Evolutionary conservation across 2,797 vertebrate species (phyloP).

Genomic region (Schizopygopsis pylzovi): DNA sequence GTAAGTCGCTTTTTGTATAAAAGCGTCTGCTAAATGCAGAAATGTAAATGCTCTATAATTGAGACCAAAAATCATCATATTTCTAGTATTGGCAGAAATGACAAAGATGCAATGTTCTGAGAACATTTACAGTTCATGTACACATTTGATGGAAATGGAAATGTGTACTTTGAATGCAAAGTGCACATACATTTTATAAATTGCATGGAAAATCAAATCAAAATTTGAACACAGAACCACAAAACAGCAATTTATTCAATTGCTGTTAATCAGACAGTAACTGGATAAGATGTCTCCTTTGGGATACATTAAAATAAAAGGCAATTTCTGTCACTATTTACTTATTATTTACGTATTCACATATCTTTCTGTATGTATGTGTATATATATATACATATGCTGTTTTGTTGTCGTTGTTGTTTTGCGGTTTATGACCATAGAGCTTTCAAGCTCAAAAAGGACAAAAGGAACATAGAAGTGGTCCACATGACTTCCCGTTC

Average conservation of each 20-base stretch:
- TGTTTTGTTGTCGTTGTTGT: neutral
- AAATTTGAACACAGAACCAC: neutral
- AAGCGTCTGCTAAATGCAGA: too few relatives aligned
- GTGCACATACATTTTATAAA: neutral
- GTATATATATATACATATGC: neutral
- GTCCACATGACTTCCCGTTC: neutral
- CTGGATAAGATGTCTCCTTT: neutral
- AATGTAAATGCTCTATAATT: neutral
- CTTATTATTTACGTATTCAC: neutral
- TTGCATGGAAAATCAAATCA: conserved; percentile 5
- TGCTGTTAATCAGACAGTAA: neutral
- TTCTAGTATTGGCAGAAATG: neutral
- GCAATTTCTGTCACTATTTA: neutral
- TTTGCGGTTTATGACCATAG: neutral
- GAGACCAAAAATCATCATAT: neutral
- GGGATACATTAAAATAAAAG: neutral
- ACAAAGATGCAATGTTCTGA: neutral
- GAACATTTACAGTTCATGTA: neutral
- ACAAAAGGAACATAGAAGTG: neutral
- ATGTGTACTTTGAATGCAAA: neutral
- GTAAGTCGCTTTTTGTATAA: too few relatives aligned
- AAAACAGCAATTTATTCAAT: neutral
- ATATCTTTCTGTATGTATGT: neutral
- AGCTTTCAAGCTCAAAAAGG: neutral
- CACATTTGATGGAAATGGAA: neutral